These are phyloP conservation scores for Propithecus deckenii DNA, from an alignment of 2,797 vertebrate genomes.

Conservation along the genomic window DNA sequence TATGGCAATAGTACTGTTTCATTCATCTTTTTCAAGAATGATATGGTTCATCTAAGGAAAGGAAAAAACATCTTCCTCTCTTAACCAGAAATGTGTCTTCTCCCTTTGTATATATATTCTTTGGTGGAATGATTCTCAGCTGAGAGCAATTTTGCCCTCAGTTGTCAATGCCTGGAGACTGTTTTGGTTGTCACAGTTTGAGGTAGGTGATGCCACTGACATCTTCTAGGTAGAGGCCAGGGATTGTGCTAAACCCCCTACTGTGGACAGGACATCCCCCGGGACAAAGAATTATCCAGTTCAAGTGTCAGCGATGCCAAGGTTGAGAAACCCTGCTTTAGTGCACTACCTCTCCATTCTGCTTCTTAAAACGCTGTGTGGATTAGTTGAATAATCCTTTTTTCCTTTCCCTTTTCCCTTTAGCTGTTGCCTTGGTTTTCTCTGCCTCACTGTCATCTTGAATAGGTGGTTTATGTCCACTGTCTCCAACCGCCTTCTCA, in stretches of 20 bases:
- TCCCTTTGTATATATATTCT: neutral
- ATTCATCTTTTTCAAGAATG: neutral
- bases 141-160: neutral
- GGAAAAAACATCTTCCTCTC: neutral
- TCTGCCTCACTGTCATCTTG: no score
- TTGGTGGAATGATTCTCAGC: neutral
- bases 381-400: fast-evolving
- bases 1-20: neutral
- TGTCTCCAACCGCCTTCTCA: no score
- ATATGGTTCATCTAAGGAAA: neutral
- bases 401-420: fast-evolving
- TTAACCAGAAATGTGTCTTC: neutral
- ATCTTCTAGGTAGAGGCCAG: neutral
- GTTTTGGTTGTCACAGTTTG: neutral
- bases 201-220: neutral
- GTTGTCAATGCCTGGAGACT: neutral
- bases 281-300: fast-evolving
- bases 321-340: fast-evolving
- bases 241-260: neutral
- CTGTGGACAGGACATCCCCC: fast-evolving
- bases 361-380: fast-evolving
- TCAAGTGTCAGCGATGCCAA: fast-evolving
- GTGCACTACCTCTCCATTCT: fast-evolving
- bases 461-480: fast-evolving
- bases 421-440: neutral